Conservation (phyloP, 2,113 vertebrate genomes). For the Hemicordylus capensis region DNA sequence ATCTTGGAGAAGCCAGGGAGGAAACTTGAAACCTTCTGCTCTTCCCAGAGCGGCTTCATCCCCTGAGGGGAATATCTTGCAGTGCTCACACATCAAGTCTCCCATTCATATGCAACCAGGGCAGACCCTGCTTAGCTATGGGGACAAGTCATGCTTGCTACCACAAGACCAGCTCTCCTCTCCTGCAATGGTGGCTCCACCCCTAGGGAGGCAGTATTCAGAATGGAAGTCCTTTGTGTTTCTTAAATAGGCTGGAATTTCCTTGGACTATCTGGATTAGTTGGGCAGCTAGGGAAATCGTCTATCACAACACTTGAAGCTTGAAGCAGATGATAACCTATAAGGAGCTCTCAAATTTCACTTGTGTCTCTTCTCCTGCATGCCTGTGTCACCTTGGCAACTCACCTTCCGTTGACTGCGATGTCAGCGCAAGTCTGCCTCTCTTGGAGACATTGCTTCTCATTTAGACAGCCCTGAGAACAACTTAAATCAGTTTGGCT, state of each 20-base stretch:
- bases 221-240: background rate
- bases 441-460: background rate
- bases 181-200: too few relatives aligned
- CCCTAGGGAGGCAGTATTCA: too few relatives aligned
- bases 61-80: too few relatives aligned
- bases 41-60: too few relatives aligned
- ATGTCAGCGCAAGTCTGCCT: background rate
- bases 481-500: background rate
- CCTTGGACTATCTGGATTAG: background rate
- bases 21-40: too few relatives aligned
- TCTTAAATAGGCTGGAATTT: background rate
- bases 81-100: too few relatives aligned
- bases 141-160: too few relatives aligned
- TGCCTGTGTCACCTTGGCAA: constrained; percentile 1
- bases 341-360: background rate
- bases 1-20: too few relatives aligned
- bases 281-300: background rate
- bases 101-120: too few relatives aligned
- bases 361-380: background rate
- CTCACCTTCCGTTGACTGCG: background rate
- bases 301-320: background rate
- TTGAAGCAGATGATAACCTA: background rate
- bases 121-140: too few relatives aligned
- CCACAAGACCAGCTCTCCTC: too few relatives aligned
- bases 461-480: background rate